Conservation (phyloP, 2,113 vertebrate genomes). For the Rhombomys opimus region DNA sequence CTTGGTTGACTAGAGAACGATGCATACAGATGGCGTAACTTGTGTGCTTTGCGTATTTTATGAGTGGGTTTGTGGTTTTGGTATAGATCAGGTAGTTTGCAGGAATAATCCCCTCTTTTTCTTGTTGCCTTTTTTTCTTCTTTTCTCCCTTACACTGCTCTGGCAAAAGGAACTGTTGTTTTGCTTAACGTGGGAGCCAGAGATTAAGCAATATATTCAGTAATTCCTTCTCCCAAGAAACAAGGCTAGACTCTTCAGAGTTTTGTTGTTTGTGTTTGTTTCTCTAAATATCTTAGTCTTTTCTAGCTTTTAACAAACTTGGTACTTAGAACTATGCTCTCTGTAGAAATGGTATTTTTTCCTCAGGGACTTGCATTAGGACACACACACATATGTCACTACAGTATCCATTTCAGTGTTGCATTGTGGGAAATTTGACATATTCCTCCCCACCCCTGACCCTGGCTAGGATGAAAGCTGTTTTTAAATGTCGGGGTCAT, state of each 20-base stretch:
- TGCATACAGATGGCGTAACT: neutral
- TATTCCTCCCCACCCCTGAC: neutral
- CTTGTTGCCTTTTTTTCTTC: neutral
- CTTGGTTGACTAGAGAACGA: neutral
- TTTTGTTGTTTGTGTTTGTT: neutral
- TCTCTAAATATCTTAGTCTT: neutral
- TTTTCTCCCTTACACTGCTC: neutral
- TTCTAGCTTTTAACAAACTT: neutral
- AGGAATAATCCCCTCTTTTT: neutral
- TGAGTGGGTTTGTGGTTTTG: neutral
- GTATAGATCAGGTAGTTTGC: neutral
- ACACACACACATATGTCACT: neutral
- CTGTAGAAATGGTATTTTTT: constrained; percentile 35
- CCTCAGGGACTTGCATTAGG: neutral
- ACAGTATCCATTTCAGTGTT: neutral
- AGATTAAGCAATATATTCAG: neutral
- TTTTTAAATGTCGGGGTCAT: constrained; percentile 33
- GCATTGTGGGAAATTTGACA: neutral
- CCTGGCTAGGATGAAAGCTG: neutral
- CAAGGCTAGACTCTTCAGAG: neutral
- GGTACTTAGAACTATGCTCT: constrained; percentile 38
- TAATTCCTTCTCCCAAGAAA: constrained; percentile 5
- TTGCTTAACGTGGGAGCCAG: neutral
- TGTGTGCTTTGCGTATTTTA: neutral
- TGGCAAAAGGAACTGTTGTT: neutral